phyloP scores from a whole-genome alignment of 2,888 invertebrate species.

The Cactoblastis cactorum region DNA sequence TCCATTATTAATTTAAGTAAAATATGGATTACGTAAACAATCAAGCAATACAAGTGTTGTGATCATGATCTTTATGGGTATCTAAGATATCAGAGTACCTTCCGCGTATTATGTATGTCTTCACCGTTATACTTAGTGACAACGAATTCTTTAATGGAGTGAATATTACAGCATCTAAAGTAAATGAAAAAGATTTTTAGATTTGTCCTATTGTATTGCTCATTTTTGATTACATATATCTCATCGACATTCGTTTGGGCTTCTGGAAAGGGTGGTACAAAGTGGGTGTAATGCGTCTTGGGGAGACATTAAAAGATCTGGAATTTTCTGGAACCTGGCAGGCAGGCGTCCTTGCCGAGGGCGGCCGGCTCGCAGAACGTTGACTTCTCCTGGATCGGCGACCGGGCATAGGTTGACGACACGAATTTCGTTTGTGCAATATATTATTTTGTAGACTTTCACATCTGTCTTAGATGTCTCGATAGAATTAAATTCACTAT shows the following conservation, averaged over 20 bases:
- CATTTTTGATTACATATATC: too few species aligned
- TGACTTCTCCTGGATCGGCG: conserved; percentile 21
- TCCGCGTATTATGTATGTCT: neutral
- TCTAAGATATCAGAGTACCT: neutral
- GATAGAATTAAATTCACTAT: too few species aligned
- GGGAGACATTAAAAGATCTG: neutral
- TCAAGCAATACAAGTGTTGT: neutral
- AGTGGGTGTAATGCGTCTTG: neutral
- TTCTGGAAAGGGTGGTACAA: neutral
- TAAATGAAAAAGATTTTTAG: neutral
- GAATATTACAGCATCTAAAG: neutral
- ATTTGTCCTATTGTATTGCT: too few species aligned
- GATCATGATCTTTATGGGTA: neutral
- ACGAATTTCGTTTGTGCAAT: conserved; percentile 15
- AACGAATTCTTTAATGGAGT: too few species aligned
- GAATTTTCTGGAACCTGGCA: neutral
- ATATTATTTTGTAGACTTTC: too few species aligned
- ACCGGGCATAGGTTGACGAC: conserved; percentile 21
- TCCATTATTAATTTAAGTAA: too few species aligned
- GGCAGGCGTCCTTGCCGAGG: too few species aligned
- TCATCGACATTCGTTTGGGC: too few species aligned
- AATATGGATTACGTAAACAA: neutral
- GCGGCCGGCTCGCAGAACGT: too few species aligned
- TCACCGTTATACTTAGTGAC: neutral
- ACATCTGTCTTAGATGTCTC: too few species aligned